A percentile compares a stretch with the other conserved stretches of the same genome.
Evolutionary conservation across 2,888 invertebrate genomes (phyloP).

Genomic region (Parnassius orleans): DNA sequence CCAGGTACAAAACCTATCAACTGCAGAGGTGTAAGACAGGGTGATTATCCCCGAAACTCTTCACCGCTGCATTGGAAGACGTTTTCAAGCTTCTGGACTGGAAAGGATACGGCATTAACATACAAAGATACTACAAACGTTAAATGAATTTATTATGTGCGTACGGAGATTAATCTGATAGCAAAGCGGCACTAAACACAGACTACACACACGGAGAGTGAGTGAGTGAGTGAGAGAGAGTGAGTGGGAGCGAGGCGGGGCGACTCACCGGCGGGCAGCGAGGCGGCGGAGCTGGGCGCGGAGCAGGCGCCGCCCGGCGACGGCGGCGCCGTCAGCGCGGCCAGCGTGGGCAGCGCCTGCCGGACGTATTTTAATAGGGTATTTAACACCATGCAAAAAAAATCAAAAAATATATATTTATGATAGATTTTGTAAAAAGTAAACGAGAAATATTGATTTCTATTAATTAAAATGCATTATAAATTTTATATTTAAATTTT

Average conservation of each 20-base stretch:
- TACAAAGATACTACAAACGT: conserved; percentile 8
- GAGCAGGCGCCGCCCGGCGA: conserved; percentile 72
- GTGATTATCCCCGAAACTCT: no score
- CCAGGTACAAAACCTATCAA: no score
- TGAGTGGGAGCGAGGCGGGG: background rate
- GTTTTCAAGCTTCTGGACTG: no score
- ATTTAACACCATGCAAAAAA: no score
- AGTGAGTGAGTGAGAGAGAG: conserved; percentile 1
- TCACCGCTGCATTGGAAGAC: no score
- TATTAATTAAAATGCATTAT: no score
- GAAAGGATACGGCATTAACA: background rate
- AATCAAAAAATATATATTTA: no score
- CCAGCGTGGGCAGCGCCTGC: conserved; percentile 69
- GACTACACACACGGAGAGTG: conserved; percentile 29
- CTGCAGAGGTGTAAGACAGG: no score
- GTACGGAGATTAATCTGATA: conserved; percentile 7
- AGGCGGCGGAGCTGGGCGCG: conserved; percentile 69
- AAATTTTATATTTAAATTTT: no score
- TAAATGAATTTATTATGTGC: conserved; percentile 19
- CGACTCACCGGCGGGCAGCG: conserved; percentile 73
- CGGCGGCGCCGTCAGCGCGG: conserved; percentile 73
- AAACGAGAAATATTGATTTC: no score
- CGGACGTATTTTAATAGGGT: background rate
- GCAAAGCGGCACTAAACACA: conserved; percentile 37
- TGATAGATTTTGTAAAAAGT: no score